Evolutionary conservation across 2,888 invertebrate species (phyloP), one percentile per base, ranked within the genome.

Genomic region (Tineola bisselliella): DNA sequence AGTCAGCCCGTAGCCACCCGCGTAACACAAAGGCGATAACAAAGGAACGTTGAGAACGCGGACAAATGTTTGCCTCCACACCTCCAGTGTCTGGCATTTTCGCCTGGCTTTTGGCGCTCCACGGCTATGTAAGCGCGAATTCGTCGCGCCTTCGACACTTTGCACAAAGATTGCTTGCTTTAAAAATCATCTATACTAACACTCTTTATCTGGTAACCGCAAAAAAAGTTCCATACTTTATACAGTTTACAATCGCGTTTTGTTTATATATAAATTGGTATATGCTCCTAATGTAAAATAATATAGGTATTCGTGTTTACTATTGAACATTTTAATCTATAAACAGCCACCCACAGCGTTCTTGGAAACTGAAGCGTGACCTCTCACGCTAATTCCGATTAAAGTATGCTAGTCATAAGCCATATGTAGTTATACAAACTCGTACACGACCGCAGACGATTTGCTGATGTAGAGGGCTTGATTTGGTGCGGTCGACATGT

Each of bases 31-130:
- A 64, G 63, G 60, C 58, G 48, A 62, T 64, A 65, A 67, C 67
- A 68, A 67, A 67, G 63, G 66, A 63, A 65, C 63, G 66, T 65
- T 66, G 66, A 63, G 67, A 66, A 66, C 62, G 57, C 60, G 62
- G 64, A 65, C 70, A 68, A 70, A 67, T 68, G 69, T 69, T 69
- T 68, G 67, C 66, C 61, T 62, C 52, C 64, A 60, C 63, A 63
- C 63, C 64, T 61, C 59, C 61, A 61, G 54, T 56, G 62, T 62
- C 63, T 62, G 60, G 60, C 61, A 62, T 61, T 61, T 62, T 62
- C 54, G 59, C 61, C 61, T 61, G 18, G 63, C 63, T 59, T 62
- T 63, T 58, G 60, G 60, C 63, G 60, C 59, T 62, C 17, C 59
- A 59, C 25, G 59, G 13, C 44, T 54, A 19, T 54, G 38, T 59